Percentiles rank a stretch among this genome's conserved stretches.
Conservation (phyloP, 1,140 invertebrate species). For the Caenorhabditis remanei region DNA sequence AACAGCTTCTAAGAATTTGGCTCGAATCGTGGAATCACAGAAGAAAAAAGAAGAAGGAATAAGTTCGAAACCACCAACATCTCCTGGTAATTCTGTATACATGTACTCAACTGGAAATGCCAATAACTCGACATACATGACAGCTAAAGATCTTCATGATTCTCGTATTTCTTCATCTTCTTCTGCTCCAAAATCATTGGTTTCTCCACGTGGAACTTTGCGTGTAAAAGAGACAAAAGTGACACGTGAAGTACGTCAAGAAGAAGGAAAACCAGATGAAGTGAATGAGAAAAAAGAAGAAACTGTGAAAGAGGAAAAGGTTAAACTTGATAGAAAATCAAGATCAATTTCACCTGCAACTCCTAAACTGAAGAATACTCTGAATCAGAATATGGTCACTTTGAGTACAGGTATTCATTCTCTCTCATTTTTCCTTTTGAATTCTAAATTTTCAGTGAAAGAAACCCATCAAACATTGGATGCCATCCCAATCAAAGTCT, state of each 20-base stretch:
- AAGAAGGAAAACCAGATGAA: constrained; percentile 28
- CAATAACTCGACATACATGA: constrained; percentile 4
- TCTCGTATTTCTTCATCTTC: background rate
- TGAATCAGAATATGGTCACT: background rate
- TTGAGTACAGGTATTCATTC: background rate
- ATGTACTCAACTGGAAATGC: background rate
- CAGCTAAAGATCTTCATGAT: constrained; percentile 1
- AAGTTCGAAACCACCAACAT: background rate
- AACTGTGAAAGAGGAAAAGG: constrained; percentile 43
- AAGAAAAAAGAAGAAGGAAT: background rate
- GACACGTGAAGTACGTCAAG: constrained; percentile 13
- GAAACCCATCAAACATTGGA: constrained; percentile 42
- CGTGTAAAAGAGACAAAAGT: constrained; percentile 42
- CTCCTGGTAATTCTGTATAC: constrained; percentile 7
- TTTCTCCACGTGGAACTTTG: background rate
- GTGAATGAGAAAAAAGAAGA: constrained; percentile 23
- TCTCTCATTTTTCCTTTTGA: background rate
- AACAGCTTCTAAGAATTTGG: constrained; percentile 21
- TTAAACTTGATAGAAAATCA: background rate
- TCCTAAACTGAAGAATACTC: background rate
- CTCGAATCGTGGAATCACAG: background rate
- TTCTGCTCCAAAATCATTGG: background rate
- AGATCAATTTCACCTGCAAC: background rate
- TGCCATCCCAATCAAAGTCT: constrained; percentile 20
- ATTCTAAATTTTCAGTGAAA: constrained; percentile 8